phyloP scores from a whole-genome alignment of 1,140 invertebrate genomes.

The Platorchestia sp. region DNA sequence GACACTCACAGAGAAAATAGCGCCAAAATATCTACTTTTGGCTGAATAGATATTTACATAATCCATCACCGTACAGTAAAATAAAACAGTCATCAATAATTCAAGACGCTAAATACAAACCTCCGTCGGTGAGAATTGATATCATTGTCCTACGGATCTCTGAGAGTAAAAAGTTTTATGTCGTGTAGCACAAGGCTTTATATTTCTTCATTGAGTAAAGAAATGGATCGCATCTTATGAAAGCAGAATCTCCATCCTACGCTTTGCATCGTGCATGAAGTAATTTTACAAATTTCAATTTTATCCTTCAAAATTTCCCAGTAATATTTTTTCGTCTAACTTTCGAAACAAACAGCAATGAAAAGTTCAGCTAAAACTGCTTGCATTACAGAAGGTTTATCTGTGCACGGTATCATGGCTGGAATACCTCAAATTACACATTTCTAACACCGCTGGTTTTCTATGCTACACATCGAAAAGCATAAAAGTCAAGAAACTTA shows the following conservation, averaged over 20 bases:
- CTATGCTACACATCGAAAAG: background rate
- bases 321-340: background rate
- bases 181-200: background rate
- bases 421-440: background rate
- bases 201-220: background rate
- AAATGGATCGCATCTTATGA: background rate
- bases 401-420: background rate
- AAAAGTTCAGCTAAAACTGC: background rate
- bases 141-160: background rate
- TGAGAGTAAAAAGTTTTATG: background rate
- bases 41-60: background rate
- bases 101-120: background rate
- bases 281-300: background rate
- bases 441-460: background rate
- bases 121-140: background rate
- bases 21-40: background rate
- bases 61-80: background rate
- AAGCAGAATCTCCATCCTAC: background rate
- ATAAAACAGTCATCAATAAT: background rate
- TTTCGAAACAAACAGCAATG: background rate
- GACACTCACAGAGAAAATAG: background rate
- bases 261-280: background rate
- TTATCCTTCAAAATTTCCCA: background rate
- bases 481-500: background rate
- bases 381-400: background rate